These are phyloP conservation scores for Ommatoiulus sabulosus DNA, from an alignment of 2,888 invertebrate species.

Conservation along the genomic window DNA sequence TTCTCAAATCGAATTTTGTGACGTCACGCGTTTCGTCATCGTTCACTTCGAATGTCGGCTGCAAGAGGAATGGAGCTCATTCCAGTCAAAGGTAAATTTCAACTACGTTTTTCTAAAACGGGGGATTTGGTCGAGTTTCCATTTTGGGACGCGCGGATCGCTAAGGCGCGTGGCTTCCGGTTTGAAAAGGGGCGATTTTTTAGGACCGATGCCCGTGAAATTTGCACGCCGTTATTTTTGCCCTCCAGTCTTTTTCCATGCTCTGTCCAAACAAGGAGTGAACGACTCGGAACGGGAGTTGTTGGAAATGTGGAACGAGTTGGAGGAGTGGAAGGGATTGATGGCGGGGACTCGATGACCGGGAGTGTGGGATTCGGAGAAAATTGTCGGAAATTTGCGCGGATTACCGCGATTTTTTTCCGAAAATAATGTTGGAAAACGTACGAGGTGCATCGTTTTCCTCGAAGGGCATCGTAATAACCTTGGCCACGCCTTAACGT, in stretches of 20 bases:
- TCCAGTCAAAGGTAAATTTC: conserved; percentile 51
- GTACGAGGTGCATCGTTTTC: background rate
- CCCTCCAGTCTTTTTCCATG: background rate
- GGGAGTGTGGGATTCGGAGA: background rate
- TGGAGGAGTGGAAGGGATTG: background rate
- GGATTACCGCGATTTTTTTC: background rate
- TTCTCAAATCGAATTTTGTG: conserved; percentile 65
- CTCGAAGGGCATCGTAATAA: background rate
- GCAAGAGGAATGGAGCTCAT: conserved; percentile 53
- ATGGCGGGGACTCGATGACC: background rate
- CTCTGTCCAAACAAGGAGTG: background rate
- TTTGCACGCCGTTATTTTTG: background rate
- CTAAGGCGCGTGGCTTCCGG: background rate
- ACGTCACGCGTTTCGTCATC: conserved; percentile 49
- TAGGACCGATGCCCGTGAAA: background rate
- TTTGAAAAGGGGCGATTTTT: background rate
- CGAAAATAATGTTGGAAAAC: background rate
- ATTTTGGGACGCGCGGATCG: no score
- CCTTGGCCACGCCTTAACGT: background rate
- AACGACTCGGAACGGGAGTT: no score
- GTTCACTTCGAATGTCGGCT: conserved; percentile 50
- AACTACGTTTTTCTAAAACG: background rate
- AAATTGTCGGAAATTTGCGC: background rate
- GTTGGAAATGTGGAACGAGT: background rate
- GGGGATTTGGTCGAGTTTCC: background rate